A percentile compares a stretch with the other conserved stretches of the same genome.
These are phyloP conservation scores for Euzetes globulus DNA, from an alignment of 2,888 invertebrate genomes.

Conservation along the genomic window DNA sequence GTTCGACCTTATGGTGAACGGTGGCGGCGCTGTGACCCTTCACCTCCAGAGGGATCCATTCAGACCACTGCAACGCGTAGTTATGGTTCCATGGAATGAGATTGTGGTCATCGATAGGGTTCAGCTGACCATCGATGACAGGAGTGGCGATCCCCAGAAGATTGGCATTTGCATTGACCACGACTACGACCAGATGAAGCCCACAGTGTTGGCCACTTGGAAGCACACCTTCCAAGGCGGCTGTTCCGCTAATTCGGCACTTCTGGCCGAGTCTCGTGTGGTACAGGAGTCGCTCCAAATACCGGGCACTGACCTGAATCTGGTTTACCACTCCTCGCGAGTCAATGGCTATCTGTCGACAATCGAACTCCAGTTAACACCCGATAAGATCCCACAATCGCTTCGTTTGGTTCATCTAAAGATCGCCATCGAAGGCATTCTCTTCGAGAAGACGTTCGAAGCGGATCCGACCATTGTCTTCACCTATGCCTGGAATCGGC, in stretches of 20 bases:
- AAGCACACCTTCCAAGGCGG: constrained; percentile 81
- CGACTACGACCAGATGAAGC: constrained; percentile 73
- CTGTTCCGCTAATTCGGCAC: constrained; percentile 68
- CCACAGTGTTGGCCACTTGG: constrained; percentile 80
- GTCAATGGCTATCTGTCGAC: constrained; percentile 89
- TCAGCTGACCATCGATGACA: constrained; percentile 41
- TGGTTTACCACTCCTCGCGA: constrained; percentile 92
- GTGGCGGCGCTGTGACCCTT: constrained; percentile 91
- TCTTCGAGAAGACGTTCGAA: constrained; percentile 85
- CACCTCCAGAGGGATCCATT: constrained; percentile 94
- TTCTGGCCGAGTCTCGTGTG: constrained; percentile 63
- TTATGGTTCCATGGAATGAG: constrained; percentile 96
- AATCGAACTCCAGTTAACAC: constrained; percentile 79
- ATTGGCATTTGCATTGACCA: constrained; percentile 66
- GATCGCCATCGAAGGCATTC: constrained; percentile 71
- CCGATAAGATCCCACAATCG: constrained; percentile 66
- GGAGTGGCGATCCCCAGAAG: constrained; percentile 34
- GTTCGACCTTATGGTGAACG: constrained; percentile 98
- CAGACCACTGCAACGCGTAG: constrained; percentile 74
- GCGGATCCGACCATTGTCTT: constrained; percentile 91
- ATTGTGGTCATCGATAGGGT: constrained; percentile 68
- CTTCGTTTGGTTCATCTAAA: constrained; percentile 82
- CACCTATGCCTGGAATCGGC: constrained; percentile 95
- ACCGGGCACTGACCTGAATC: constrained; percentile 65
- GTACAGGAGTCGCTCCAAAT: constrained; percentile 36